Evolutionary conservation across 1,140 invertebrate species (phyloP).

Genomic region (Microvelia longipes): DNA sequence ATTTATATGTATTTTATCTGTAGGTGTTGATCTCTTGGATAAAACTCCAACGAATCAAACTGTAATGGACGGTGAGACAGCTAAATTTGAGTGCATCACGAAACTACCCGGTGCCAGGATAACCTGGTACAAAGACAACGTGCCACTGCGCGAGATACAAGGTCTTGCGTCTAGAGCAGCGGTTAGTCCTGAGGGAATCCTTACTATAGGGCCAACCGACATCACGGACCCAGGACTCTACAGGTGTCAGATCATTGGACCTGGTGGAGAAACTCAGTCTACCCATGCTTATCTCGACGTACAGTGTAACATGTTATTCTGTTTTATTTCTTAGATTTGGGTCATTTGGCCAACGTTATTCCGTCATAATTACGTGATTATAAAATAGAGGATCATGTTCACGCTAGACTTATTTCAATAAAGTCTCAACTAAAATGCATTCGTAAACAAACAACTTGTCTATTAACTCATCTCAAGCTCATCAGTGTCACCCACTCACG

Average conservation of each 20-base stretch:
- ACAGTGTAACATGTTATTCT: conserved; percentile 76
- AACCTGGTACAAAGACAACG: conserved; percentile 50
- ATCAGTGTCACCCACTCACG: no score
- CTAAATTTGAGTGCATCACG: conserved; percentile 63
- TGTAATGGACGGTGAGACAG: conserved; percentile 65
- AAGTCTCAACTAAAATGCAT: no score
- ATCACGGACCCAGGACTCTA: conserved; percentile 79
- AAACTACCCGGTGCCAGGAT: conserved; percentile 47
- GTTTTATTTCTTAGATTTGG: not conserved
- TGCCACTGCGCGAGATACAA: conserved; percentile 40
- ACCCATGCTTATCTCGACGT: conserved; percentile 83
- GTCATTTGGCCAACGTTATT: no score
- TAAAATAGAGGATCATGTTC: no score
- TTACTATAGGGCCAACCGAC: conserved; percentile 54
- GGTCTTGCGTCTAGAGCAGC: conserved; percentile 34
- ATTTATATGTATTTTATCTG: conserved; percentile 23
- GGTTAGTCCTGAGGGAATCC: conserved; percentile 48
- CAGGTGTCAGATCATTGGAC: conserved; percentile 69
- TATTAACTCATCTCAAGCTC: no score
- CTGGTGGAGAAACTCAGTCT: conserved; percentile 61
- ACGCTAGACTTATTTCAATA: no score
- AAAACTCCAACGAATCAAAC: conserved; percentile 78
- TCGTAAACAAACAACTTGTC: no score
- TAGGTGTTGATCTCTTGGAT: conserved; percentile 70
- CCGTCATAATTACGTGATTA: no score